phyloP scores from a whole-genome alignment of 2,113 vertebrate species.

The Cettia cetti region DNA sequence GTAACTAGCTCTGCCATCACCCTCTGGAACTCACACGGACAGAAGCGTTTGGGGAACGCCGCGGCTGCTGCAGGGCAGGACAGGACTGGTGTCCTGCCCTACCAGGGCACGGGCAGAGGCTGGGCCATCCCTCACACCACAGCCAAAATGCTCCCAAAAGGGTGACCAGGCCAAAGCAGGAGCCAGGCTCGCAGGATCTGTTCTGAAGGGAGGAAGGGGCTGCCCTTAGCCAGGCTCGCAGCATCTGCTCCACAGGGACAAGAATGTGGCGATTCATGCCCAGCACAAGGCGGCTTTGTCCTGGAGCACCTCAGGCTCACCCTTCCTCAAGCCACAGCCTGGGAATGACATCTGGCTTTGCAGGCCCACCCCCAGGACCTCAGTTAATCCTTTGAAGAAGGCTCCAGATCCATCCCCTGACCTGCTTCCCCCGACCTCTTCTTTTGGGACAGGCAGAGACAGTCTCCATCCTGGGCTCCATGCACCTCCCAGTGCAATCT shows the following conservation, averaged over 20 bases:
- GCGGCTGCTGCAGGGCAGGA: fast-evolving
- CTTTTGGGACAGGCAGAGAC: background rate
- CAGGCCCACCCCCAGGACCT: background rate
- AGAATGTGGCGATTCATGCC: background rate
- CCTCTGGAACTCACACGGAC: fast-evolving
- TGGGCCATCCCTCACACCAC: background rate
- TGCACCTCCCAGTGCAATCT: fast-evolving
- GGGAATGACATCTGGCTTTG: background rate
- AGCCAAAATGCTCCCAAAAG: background rate
- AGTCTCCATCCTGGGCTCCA: fast-evolving
- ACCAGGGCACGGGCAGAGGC: fast-evolving
- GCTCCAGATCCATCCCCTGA: background rate
- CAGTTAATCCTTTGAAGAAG: background rate
- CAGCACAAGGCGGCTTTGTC: background rate
- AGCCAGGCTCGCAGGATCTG: fast-evolving
- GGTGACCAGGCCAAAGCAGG: background rate
- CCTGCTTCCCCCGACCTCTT: background rate
- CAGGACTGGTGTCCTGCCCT: background rate
- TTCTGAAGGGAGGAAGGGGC: background rate
- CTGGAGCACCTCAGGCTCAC: background rate
- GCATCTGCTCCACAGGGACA: background rate
- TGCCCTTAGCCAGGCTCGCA: background rate
- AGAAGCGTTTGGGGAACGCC: fast-evolving
- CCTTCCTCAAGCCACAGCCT: background rate
- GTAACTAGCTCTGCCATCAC: background rate